Percentiles rank a stretch among this genome's conserved stretches.
Evolutionary conservation across 2,888 invertebrate genomes (phyloP).

Genomic region (Pachliopta kotzebuea): DNA sequence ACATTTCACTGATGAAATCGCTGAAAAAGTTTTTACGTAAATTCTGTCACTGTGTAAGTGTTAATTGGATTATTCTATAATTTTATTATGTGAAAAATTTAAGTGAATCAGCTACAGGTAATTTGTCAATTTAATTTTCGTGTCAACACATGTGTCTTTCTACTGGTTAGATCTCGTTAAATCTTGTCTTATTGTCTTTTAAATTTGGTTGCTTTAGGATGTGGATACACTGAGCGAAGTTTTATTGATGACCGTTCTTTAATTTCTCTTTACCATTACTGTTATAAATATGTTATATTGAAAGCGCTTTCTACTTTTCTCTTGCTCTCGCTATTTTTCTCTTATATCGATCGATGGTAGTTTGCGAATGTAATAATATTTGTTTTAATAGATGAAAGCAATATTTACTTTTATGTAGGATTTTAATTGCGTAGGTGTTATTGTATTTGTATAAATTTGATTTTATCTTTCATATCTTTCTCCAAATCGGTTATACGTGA

Average conservation of each 20-base stretch:
- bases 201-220: slow-evolving; percentile 55
- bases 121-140: slow-evolving; percentile 16
- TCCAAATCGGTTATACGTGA: too few species aligned
- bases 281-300: too few species aligned
- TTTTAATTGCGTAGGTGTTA: too few species aligned
- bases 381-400: too few species aligned
- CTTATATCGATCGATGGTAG: too few species aligned
- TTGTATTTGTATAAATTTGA: too few species aligned
- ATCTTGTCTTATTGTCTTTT: slow-evolving; percentile 55
- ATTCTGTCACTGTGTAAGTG: slow-evolving; percentile 49
- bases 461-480: too few species aligned
- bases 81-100: neutral
- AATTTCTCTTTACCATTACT: too few species aligned
- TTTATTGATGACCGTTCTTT: neutral
- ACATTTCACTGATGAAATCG: slow-evolving; percentile 46
- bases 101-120: neutral
- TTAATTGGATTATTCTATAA: neutral
- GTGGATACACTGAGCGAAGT: slow-evolving; percentile 16
- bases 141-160: slow-evolving; percentile 33
- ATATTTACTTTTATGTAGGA: too few species aligned
- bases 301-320: too few species aligned
- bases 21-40: slow-evolving; percentile 50
- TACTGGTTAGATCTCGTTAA: slow-evolving; percentile 52
- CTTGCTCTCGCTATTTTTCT: too few species aligned
- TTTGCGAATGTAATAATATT: too few species aligned